Evolutionary conservation across 2,113 vertebrate genomes (phyloP).

Genomic region (Danio rerio): GRCz12tu NC_133199.1:33345501-33346000

Average conservation of each 20-base stretch:
- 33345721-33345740: conserved; percentile 77
- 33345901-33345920: conserved; percentile 4
- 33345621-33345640: conserved; percentile 50
- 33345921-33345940: not conserved
- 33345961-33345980: conserved; percentile 40
- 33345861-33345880: not conserved
- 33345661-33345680: conserved; percentile 70
- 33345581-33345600: conserved; percentile 16
- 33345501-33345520: conserved; percentile 20
- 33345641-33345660: conserved; percentile 49
- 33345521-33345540: conserved; percentile 12
- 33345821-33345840: conserved; percentile 60
- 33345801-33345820: conserved; percentile 65
- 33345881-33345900: conserved; percentile 3
- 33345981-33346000: conserved; percentile 51
- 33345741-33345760: conserved; percentile 69
- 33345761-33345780: conserved; percentile 73
- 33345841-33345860: not conserved
- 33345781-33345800: conserved; percentile 78
- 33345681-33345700: conserved; percentile 62
- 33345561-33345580: conserved; percentile 22
- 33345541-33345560: conserved; percentile 26
- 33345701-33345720: conserved; percentile 78
- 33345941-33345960: conserved; percentile 22
- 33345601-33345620: conserved; percentile 42